Evolutionary conservation across 2,888 invertebrate genomes (phyloP).

Genomic region (Muschampia plurimacula): DNA sequence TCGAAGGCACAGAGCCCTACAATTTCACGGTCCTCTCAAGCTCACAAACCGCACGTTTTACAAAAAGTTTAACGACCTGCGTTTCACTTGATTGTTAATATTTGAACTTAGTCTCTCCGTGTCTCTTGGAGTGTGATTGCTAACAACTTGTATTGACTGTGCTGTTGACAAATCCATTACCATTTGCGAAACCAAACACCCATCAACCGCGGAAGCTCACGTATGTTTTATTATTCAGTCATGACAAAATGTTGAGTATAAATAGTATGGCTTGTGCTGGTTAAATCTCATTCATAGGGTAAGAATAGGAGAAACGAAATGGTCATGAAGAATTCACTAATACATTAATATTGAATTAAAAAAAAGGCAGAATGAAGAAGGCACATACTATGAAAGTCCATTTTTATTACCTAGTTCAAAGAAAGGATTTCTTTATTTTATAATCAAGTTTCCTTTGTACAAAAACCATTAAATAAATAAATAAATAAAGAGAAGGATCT

Average conservation of each 20-base stretch:
- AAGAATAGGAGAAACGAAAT: background rate
- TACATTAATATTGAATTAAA: background rate
- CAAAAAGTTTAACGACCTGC: slow-evolving; percentile 16
- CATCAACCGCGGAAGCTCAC: background rate
- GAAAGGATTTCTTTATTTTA: too few species aligned
- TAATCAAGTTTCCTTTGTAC: too few species aligned
- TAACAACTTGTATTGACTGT: slow-evolving; percentile 31
- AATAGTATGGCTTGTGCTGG: background rate
- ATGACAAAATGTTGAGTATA: background rate
- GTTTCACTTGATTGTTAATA: slow-evolving; percentile 30
- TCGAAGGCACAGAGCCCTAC: background rate
- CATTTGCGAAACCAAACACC: background rate
- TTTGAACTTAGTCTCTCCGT: slow-evolving; percentile 25
- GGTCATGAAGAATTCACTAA: background rate
- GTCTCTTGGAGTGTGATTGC: slow-evolving; percentile 30
- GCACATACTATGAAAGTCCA: too few species aligned
- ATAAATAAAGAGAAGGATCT: too few species aligned
- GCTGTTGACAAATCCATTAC: slow-evolving; percentile 23
- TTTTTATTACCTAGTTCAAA: too few species aligned
- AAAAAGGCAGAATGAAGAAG: too few species aligned
- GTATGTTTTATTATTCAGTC: background rate
- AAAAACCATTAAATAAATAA: too few species aligned
- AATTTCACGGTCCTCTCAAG: background rate
- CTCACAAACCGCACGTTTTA: background rate
- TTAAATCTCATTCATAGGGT: background rate